Conservation (phyloP, 2,888 invertebrate species). For the Melieria crassipennis region DNA sequence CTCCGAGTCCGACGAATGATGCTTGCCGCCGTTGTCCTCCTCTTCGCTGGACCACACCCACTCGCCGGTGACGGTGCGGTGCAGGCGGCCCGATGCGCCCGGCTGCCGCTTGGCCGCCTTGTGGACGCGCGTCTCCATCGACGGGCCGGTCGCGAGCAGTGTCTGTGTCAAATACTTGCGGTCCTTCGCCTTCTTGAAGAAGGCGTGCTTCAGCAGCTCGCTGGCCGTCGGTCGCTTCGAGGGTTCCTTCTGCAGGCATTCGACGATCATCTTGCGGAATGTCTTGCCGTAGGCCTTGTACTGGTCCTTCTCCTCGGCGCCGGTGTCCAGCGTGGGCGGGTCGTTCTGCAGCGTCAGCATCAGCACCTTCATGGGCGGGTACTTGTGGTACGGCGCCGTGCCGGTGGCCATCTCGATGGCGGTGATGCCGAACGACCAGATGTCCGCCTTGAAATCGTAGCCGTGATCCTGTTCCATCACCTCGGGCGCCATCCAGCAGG, state of each 20-base stretch:
- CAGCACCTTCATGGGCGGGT: slow-evolving; percentile 98
- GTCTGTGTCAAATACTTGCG: slow-evolving; percentile 88
- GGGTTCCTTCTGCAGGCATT: slow-evolving; percentile 96
- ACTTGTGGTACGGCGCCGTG: slow-evolving; percentile 98
- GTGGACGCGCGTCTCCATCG: slow-evolving; percentile 88
- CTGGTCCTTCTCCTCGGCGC: slow-evolving; percentile 96
- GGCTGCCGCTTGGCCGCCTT: slow-evolving; percentile 86
- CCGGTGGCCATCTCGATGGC: slow-evolving; percentile 99
- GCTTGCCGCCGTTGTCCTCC: slow-evolving; percentile 73
- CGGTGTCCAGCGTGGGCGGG: slow-evolving; percentile 94
- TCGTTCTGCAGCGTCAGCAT: slow-evolving; percentile 99
- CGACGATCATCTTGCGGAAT: slow-evolving; percentile 95
- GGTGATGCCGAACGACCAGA: slow-evolving; percentile 84
- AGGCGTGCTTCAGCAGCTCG: slow-evolving; percentile 95
- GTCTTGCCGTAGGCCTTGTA: slow-evolving; percentile 98
- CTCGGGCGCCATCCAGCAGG: slow-evolving; percentile 99
- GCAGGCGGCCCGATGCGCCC: slow-evolving; percentile 84
- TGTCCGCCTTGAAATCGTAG: slow-evolving; percentile 95
- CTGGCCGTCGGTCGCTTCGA: slow-evolving; percentile 94
- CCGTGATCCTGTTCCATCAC: slow-evolving; percentile 99
- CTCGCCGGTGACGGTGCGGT: slow-evolving; percentile 94
- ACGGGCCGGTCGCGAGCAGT: slow-evolving; percentile 85
- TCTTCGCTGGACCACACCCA: slow-evolving; percentile 99
- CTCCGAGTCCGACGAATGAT: slow-evolving; percentile 68
- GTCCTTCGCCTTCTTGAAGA: slow-evolving; percentile 97